Evolutionary conservation across 2,797 vertebrate genomes (phyloP).

Genomic region (Crotalus adamanteus): DNA sequence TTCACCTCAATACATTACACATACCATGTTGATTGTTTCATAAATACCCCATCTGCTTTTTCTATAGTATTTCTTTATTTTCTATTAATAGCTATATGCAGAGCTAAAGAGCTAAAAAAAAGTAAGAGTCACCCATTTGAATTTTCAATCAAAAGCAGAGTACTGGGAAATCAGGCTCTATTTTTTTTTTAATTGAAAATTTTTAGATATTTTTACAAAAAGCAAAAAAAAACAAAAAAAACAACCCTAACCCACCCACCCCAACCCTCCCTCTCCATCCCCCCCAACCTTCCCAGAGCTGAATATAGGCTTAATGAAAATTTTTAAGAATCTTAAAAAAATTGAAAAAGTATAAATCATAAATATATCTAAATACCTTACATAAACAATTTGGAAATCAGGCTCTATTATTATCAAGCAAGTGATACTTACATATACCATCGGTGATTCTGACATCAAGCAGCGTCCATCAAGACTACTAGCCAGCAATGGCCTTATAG

Average conservation of each 20-base stretch:
- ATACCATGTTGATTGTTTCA: not conserved
- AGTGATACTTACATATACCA: not conserved
- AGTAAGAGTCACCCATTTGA: not conserved
- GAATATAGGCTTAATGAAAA: too few species aligned
- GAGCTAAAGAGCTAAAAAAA: not conserved
- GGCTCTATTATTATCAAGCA: not conserved
- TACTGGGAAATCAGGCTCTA: not conserved
- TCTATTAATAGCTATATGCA: not conserved
- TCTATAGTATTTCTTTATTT: not conserved
- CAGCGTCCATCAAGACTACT: not conserved
- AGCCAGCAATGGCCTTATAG: not conserved
- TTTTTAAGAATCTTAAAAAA: too few species aligned
- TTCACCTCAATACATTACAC: too few species aligned
- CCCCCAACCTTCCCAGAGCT: too few species aligned
- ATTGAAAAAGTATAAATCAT: too few species aligned
- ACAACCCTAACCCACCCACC: too few species aligned
- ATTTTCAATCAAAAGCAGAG: not conserved
- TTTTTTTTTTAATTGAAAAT: not conserved
- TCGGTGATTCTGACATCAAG: not conserved
- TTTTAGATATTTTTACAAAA: too few species aligned
- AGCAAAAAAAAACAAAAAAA: too few species aligned
- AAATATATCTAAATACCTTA: too few species aligned
- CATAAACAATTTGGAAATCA: not conserved
- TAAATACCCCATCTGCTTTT: not conserved
- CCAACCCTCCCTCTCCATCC: too few species aligned